phyloP scores from a whole-genome alignment of 92 coral and sea anemone genomes.

The Pocillopora grandis region DNA sequence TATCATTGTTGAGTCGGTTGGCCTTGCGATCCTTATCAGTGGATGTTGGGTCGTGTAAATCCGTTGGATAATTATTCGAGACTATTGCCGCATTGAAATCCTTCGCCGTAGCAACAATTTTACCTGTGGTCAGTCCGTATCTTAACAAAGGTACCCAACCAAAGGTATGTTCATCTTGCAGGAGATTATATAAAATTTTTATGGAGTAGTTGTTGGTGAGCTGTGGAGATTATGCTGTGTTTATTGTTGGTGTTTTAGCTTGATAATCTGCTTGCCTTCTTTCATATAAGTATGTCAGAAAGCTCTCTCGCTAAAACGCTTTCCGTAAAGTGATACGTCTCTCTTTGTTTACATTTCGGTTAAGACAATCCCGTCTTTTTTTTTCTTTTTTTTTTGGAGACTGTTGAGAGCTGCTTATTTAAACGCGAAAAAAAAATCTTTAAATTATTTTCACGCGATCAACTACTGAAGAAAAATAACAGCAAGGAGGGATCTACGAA shows the following conservation, averaged over 20 bases:
- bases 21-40: neutral
- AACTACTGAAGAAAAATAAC: too few relatives aligned
- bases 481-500: too few relatives aligned
- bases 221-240: neutral
- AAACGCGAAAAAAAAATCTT: too few relatives aligned
- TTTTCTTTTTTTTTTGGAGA: neutral
- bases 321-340: neutral
- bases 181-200: neutral
- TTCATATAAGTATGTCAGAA: neutral
- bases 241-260: neutral
- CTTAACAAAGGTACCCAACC: neutral
- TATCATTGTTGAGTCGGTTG: constrained; percentile 10
- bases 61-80: neutral
- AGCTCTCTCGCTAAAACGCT: neutral
- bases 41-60: neutral
- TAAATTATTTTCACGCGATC: too few relatives aligned
- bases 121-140: neutral
- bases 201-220: too few relatives aligned
- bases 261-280: neutral
- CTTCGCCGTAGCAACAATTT: neutral
- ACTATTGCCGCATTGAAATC: neutral
- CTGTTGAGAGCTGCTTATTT: too few relatives aligned
- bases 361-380: neutral
- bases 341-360: neutral
- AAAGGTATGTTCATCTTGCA: neutral